Evolutionary conservation across 1,140 invertebrate genomes (phyloP), one percentile per base, ranked within the genome.

Genomic region (Drosophila persimilis): DNA sequence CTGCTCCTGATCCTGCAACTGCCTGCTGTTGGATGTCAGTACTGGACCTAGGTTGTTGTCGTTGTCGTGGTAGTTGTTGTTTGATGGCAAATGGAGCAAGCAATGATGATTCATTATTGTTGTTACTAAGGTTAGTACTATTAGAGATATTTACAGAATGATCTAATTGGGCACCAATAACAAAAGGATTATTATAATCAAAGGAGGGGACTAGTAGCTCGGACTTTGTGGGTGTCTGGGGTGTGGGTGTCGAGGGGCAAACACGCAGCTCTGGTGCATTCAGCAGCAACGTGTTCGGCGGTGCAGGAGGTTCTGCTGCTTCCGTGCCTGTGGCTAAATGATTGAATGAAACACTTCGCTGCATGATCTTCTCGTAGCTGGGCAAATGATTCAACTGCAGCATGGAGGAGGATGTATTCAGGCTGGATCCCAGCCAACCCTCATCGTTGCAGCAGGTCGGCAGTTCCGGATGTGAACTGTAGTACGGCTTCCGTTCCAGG

Each of bases 51-150:
- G 39, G 45, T 74, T 66, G 70, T 66, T 51, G 76, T 71, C 50
- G 72, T 69, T 55, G 57, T 77, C 62, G 76, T 76, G 62, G 76
- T 76, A 59, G 52, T 66, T 53, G 60, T 51, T 83, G 76, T 77
- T 63, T 63, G 72, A 88, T 83, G 83, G 83, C 50, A 76, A 70
- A 88, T 88, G 89, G 89, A 89, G 84, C 89, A 90, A 90, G 89
- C 89, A 90, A 85, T 90, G 88, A 89, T 79, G 84, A 79, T 72
- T 81, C 67, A 85, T 89, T 88, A 90, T 88, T 81, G 61, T 79
- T 77, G 73, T 90, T 80, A 86, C 86, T 77, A 83, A 86, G 86
- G 72, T 90, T 90, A 90, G 88, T 90, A 86, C 83, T 86, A 90
- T 80, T 80, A 88, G 65, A 80, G 43, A 80, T 84, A 90, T 88